Base-by-base conservation (phyloP, 2,888 invertebrate species). In the Brachylomia viminalis region DNA sequence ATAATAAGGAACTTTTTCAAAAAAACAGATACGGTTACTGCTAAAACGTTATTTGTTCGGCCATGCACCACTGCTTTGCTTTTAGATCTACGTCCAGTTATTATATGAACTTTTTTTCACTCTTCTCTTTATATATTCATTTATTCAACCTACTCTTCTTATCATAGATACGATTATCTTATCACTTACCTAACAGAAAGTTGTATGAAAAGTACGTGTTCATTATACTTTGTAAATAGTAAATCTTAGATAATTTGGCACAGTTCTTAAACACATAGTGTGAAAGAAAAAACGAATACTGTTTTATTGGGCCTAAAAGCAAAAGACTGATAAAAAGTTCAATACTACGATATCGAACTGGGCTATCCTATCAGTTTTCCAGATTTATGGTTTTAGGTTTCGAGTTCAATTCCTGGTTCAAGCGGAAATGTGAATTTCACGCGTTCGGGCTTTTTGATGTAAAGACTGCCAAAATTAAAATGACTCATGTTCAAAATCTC, bases 171-270 rank as follows among this genome's bases (percentile, higher is more conserved):
- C 59, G 70, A 78, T 75, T 86, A 86, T 86, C 87, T 87, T 87
- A 87, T 87, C 87, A 77, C 59, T 80, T 81, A 79, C 81, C 80
- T 75, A 84, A 87, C 87, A 87, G 84, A 87, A 87, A 87, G 87
- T 81, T 86, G 65, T 86, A 82, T 82, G 66, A 83, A 82, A 81
- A 75, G 72, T 80, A 77, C 77, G 15, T 82, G 67, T 71, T 47
- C 64, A 67, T 75, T 80, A 74, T 82, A 79, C 75, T 78, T 49
- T 68, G 83, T 75, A 80, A 85, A 86, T 86, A 84, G 79, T 84
- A 87, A 87, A 87, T 70, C 84, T 84, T 75, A 80, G 87, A 86
- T 87, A 84, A 72, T 70, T 80, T 69, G 85, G 74, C 75, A 80
- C 82, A 72, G 71, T 87, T 84, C 80, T 66, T 67, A 82, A 54